Evolutionary conservation across 2,797 vertebrate species (phyloP), one percentile per base, ranked within the genome.

Genomic region (Xenopus petersii): DNA sequence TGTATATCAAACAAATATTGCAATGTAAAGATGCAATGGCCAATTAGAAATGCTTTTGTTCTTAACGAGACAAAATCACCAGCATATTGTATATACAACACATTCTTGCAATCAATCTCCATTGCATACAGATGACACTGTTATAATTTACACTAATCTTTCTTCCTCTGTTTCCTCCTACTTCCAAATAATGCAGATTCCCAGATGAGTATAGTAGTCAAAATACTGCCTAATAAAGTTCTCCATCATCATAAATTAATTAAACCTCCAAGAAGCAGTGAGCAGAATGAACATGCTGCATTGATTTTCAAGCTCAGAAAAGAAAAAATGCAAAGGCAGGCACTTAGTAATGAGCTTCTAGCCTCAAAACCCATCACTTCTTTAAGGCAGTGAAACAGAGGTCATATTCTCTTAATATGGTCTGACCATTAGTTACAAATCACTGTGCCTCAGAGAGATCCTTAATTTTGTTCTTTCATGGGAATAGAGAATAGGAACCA

Each of bases 391-490:
- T 71, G 81, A 81, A 80, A 83, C 86, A 86, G 87, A 86, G 84
- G 86, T 87, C 84, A 86, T 74, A 64, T 77, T 79, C 77, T 83
- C 79, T 82, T 82, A 84, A 81, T 82, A 67, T 82, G 81, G 75
- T 79, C 81, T 73, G 1, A 63, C 64, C 76, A 82, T 78, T 81
- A 84, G 83, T 81, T 75, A 64, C 54, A 70, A 33, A 75, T 60
- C 75, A 51, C 49, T 10, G 15, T 83, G 82, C 85, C 79, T 73
- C 77, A 79, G 73, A 75, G 80, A 82, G 70, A 81, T 72, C 56
- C 77, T 81, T 79, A 79, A 81, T 83, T 82, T 65, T 0, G 82
- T 75, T 30, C 65, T 84, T 87, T 84, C 82, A 67, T 60, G 80
- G 74, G 65, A 81, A 74, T 80, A 66, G 42, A 78, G 71, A 76